Percentiles rank a stretch among this genome's conserved stretches.
These are phyloP conservation scores for Aramus guarauna DNA, from an alignment of 2,113 vertebrate species.

Conservation along the genomic window DNA sequence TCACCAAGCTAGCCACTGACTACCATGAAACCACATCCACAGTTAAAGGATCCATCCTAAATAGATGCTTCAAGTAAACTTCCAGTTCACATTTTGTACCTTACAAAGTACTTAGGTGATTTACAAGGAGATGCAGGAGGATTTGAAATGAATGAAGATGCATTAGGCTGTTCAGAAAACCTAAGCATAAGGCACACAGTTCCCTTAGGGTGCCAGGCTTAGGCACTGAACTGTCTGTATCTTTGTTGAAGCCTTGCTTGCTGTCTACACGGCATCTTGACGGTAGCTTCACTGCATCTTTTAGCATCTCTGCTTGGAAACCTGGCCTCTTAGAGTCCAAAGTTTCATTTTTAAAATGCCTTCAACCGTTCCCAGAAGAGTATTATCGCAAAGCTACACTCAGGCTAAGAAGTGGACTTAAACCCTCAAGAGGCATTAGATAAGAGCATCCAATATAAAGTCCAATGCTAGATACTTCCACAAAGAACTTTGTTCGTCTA, in stretches of 20 bases:
- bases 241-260: background rate
- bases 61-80: background rate
- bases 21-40: background rate
- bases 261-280: background rate
- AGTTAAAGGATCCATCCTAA: background rate
- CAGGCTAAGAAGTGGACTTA: background rate
- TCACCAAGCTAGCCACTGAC: background rate
- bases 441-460: background rate
- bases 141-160: background rate
- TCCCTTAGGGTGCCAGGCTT: background rate
- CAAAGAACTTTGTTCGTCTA: background rate
- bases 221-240: background rate
- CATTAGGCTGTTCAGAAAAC: background rate
- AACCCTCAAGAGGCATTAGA: background rate
- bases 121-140: background rate
- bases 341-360: background rate
- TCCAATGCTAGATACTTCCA: background rate
- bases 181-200: background rate
- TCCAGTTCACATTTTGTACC: background rate
- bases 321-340: background rate
- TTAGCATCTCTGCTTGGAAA: background rate
- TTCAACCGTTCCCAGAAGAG: background rate
- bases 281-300: background rate
- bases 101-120: background rate
- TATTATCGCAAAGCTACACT: background rate